Evolutionary conservation across 2,797 vertebrate species (phyloP).

Genomic region (Lerista edwardsae): DNA sequence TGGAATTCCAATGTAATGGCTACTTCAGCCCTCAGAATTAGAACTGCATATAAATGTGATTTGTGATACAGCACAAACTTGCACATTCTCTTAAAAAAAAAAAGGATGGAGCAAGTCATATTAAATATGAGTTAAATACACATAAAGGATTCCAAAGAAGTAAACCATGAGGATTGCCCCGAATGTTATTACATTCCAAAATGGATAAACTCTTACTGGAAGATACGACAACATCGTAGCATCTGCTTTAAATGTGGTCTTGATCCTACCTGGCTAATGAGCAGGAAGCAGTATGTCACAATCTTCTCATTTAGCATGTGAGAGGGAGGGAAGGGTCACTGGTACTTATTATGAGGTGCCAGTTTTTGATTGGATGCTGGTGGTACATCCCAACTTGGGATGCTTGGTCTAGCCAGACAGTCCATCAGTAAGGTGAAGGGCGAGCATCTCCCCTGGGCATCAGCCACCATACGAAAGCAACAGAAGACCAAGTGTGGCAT

Average conservation of each 20-base stretch:
- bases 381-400: not conserved
- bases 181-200: not conserved
- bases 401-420: not conserved
- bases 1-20: no score
- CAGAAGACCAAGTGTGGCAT: not conserved
- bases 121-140: not conserved
- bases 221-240: not conserved
- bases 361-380: conserved; percentile 13
- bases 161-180: not conserved
- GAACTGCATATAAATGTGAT: no score
- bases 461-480: not conserved
- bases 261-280: not conserved
- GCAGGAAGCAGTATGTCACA: not conserved
- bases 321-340: not conserved
- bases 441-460: not conserved
- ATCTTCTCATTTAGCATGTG: not conserved
- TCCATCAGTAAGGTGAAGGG: not conserved
- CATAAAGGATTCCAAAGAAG: not conserved
- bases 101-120: no score
- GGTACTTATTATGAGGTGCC: conserved; percentile 15
- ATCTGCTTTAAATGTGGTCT: not conserved
- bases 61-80: no score
- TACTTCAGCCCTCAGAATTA: no score
- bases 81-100: no score
- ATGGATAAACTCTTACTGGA: not conserved